Percentiles rank a stretch among this genome's conserved stretches.
Conservation (phyloP, 2,888 invertebrate species). For the Drosophila incognita region DNA sequence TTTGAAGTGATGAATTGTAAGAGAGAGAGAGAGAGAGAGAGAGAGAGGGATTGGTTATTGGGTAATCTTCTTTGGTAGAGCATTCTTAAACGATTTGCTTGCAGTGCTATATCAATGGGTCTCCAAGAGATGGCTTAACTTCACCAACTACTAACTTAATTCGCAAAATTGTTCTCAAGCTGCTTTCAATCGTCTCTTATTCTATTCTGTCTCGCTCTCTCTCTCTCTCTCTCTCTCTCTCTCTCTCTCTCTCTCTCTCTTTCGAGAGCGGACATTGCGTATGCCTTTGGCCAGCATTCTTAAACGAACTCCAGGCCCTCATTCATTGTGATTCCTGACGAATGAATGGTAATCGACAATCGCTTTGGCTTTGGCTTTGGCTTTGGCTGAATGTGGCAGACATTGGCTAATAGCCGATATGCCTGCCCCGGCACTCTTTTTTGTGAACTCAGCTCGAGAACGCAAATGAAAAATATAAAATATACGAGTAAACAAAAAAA, state of each 20-base stretch:
- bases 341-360: too few relatives aligned
- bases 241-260: not conserved
- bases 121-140: too few relatives aligned
- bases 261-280: not conserved
- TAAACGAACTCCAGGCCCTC: not conserved
- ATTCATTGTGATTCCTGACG: not conserved
- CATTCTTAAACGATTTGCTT: conserved; percentile 9
- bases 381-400: conserved; percentile 5
- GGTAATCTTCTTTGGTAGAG: not conserved
- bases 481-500: not conserved
- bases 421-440: conserved; percentile 17
- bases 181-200: not conserved
- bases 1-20: not conserved
- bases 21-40: not conserved
- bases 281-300: not conserved
- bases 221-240: not conserved
- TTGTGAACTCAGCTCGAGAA: conserved; percentile 12
- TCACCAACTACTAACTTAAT: too few relatives aligned
- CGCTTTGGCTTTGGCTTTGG: not conserved
- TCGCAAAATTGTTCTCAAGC: not conserved
- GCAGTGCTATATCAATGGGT: not conserved
- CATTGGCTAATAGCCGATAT: conserved; percentile 36
- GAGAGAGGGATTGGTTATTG: not conserved
- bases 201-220: not conserved
- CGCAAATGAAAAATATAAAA: conserved; percentile 5